These are phyloP conservation scores for Siphamia tubifer DNA, from an alignment of 2,113 vertebrate species.

Conservation along the genomic window DNA sequence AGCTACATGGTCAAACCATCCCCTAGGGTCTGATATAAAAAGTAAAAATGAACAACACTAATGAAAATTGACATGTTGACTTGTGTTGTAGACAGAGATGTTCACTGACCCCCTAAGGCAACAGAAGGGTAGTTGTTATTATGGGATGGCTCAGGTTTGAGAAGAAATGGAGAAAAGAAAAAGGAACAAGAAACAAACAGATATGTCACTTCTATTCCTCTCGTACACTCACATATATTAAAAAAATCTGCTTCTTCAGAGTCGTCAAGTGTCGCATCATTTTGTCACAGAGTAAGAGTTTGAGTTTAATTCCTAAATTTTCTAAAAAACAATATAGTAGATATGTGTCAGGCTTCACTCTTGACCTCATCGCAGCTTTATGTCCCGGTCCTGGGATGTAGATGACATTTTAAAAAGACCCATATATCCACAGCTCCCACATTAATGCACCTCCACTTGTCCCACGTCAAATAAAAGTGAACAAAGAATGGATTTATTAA, in stretches of 20 bases:
- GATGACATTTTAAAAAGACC: too few relatives aligned
- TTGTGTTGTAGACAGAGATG: neutral
- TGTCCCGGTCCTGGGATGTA: too few relatives aligned
- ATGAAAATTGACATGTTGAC: neutral
- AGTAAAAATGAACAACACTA: neutral
- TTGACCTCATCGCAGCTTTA: too few relatives aligned
- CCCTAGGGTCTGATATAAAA: neutral
- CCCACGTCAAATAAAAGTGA: too few relatives aligned
- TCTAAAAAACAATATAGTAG: too few relatives aligned
- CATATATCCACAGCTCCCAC: too few relatives aligned
- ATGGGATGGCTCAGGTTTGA: neutral
- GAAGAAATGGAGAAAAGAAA: neutral
- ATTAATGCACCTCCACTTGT: too few relatives aligned
- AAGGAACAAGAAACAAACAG: neutral
- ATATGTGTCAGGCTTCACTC: too few relatives aligned
- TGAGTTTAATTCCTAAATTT: too few relatives aligned
- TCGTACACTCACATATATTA: neutral
- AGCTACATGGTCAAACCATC: neutral
- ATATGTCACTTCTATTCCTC: constrained; percentile 4
- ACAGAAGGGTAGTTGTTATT: neutral
- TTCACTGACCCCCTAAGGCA: neutral
- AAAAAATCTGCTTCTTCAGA: neutral
- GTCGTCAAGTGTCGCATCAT: too few relatives aligned
- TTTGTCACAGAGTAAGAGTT: too few relatives aligned
- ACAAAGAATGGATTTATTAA: too few relatives aligned